These are phyloP conservation scores for Pocillopora meandrina DNA, from an alignment of 92 coral and sea anemone genomes.

Conservation along the genomic window DNA sequence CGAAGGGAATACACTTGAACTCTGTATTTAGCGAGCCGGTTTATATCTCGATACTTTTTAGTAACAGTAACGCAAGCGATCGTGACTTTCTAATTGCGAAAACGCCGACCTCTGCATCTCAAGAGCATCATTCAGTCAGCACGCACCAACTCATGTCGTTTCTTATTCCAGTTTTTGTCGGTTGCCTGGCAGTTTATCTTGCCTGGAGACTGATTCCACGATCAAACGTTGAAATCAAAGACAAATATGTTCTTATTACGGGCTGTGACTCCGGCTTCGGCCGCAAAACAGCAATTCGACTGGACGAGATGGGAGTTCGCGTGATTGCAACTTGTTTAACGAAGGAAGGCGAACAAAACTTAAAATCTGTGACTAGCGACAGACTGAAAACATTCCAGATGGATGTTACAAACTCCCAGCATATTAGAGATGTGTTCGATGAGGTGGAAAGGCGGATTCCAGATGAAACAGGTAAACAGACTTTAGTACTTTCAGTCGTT, in stretches of 20 bases:
- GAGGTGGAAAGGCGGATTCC: slow-evolving; percentile 7
- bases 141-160: background rate
- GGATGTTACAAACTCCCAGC: slow-evolving; percentile 48
- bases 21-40: too few relatives aligned
- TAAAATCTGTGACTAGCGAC: slow-evolving; percentile 44
- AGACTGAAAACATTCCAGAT: slow-evolving; percentile 44
- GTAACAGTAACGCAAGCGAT: too few relatives aligned
- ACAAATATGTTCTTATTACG: slow-evolving; percentile 48
- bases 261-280: slow-evolving; percentile 73
- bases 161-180: background rate
- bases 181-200: background rate
- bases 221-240: slow-evolving; percentile 3
- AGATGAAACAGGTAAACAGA: background rate
- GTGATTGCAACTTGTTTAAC: slow-evolving; percentile 62
- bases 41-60: too few relatives aligned
- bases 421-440: background rate
- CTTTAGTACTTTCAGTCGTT: too few relatives aligned
- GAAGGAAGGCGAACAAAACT: slow-evolving; percentile 42
- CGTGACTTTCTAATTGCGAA: too few relatives aligned
- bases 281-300: slow-evolving; percentile 44
- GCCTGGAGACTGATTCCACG: background rate
- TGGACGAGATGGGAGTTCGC: slow-evolving; percentile 51
- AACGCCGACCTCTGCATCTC: too few relatives aligned
- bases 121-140: too few relatives aligned
- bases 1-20: too few relatives aligned